These are phyloP conservation scores for Drosophila mercatorum DNA, from an alignment of 2,888 invertebrate genomes.

Conservation along the genomic window DNA sequence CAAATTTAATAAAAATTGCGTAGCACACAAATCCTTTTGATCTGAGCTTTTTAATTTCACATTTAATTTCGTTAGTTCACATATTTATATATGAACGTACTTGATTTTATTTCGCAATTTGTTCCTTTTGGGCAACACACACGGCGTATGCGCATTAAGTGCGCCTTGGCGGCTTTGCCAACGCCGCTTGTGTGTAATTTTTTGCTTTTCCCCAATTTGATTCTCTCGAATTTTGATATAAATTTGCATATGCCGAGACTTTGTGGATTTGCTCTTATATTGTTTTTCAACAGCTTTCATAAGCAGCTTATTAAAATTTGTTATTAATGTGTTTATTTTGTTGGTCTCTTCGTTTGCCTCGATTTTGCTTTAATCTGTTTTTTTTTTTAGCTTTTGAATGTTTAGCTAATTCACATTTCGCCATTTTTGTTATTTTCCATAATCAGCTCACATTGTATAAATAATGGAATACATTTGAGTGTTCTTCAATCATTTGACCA, in stretches of 20 bases:
- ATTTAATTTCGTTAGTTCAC: constrained; percentile 50
- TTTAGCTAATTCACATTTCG: background rate
- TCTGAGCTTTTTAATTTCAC: constrained; percentile 71
- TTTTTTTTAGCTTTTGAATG: background rate
- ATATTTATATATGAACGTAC: background rate
- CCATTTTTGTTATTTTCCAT: background rate
- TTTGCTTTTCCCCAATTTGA: constrained; percentile 52
- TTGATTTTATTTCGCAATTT: constrained; percentile 1
- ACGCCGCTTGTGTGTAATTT: constrained; percentile 30
- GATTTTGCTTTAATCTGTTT: background rate
- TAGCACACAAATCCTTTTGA: constrained; percentile 69
- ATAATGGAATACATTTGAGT: too few species aligned
- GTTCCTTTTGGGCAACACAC: constrained; percentile 58
- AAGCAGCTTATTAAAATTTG: constrained; percentile 44
- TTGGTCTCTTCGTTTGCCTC: constrained; percentile 8
- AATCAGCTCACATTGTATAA: background rate
- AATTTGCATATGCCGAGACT: constrained; percentile 31
- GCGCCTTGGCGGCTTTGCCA: constrained; percentile 22
- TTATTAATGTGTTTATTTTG: constrained; percentile 25
- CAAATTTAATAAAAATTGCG: constrained; percentile 60
- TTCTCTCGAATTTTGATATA: constrained; percentile 44
- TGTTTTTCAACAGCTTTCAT: constrained; percentile 25
- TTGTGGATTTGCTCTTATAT: background rate
- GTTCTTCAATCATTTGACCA: too few species aligned
- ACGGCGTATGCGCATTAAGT: constrained; percentile 66